A percentile compares a stretch with the other conserved stretches of the same genome.
Conservation (phyloP, 2,888 invertebrate species). For the Watsonalla binaria region DNA sequence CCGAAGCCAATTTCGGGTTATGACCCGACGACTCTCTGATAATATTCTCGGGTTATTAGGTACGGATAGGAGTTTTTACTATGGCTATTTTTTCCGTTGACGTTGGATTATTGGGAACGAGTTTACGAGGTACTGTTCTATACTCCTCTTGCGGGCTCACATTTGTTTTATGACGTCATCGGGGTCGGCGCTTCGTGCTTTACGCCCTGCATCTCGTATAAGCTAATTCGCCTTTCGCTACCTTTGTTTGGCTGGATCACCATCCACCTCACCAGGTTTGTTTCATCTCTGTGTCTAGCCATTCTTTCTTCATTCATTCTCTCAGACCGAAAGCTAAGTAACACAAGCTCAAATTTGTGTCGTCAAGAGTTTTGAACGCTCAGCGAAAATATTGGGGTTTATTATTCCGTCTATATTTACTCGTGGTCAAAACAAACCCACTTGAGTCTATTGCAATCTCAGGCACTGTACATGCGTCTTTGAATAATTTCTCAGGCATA, state of each 20-base stretch:
- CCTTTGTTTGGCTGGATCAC: not conserved
- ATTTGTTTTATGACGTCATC: slow-evolving; percentile 67
- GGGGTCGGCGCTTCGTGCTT: slow-evolving; percentile 25
- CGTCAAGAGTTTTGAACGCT: no score
- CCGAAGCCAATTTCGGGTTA: slow-evolving; percentile 80
- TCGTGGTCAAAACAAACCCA: no score
- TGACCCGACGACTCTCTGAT: slow-evolving; percentile 79
- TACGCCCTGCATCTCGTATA: slow-evolving; percentile 1
- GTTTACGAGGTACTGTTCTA: slow-evolving; percentile 64
- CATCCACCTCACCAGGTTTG: no score
- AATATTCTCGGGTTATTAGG: slow-evolving; percentile 79
- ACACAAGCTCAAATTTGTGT: no score
- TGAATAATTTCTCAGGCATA: no score
- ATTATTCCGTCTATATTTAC: no score
- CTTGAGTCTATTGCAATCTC: no score
- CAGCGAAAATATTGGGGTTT: no score
- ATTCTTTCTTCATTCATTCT: no score
- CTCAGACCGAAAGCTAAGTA: no score
- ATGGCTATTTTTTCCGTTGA: slow-evolving; percentile 78
- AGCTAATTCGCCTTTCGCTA: slow-evolving; percentile 1
- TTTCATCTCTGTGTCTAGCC: no score
- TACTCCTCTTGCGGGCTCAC: slow-evolving; percentile 46
- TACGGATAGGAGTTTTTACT: slow-evolving; percentile 79
- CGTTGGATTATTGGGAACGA: slow-evolving; percentile 70
- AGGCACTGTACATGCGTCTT: no score